Conservation (phyloP, 2,797 vertebrate genomes). For the Xenopus petersii region DNA sequence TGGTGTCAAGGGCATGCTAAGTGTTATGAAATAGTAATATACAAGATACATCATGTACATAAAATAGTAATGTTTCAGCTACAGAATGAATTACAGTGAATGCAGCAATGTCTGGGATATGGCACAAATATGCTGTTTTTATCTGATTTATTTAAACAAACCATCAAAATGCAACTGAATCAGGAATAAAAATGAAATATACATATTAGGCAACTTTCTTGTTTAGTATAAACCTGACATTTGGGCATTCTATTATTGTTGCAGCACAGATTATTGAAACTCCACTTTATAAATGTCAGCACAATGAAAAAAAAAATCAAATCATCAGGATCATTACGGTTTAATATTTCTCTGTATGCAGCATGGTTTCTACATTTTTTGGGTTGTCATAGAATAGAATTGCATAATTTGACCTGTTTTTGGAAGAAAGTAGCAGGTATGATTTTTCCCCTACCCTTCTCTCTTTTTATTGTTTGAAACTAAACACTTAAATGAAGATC, state of each 20-base stretch:
- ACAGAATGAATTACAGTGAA: conserved; percentile 7
- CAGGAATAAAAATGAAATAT: too few relatives aligned
- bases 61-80: conserved; percentile 18
- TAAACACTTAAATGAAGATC: too few relatives aligned
- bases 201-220: background rate
- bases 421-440: background rate
- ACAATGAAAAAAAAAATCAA: background rate
- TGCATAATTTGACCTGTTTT: background rate
- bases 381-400: background rate
- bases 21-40: conserved; percentile 26
- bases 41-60: conserved; percentile 13
- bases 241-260: background rate
- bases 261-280: background rate
- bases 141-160: too few relatives aligned
- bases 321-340: background rate
- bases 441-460: too few relatives aligned
- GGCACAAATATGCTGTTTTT: background rate
- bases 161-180: too few relatives aligned
- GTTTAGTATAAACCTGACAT: background rate
- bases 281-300: background rate
- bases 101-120: background rate
- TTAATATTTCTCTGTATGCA: background rate
- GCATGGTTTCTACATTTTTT: background rate
- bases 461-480: too few relatives aligned
- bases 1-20: conserved; percentile 23